phyloP scores from a whole-genome alignment of 2,797 vertebrate genomes.

The Merluccius polli region DNA sequence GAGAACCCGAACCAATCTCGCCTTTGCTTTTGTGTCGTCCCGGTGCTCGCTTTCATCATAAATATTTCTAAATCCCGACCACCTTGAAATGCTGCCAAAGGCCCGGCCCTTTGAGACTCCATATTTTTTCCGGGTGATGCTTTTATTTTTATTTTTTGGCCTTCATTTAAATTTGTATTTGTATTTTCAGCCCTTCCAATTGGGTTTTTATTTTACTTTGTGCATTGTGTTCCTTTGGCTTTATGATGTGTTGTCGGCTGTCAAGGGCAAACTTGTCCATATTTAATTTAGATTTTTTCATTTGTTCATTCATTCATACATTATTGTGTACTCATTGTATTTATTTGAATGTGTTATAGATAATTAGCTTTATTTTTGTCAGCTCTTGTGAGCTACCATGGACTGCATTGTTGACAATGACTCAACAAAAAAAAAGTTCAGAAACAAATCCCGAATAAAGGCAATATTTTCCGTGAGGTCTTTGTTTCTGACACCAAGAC shows the following conservation, averaged over 20 bases:
- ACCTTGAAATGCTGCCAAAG: constrained; percentile 45
- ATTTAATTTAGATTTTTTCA: background rate
- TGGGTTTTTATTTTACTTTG: background rate
- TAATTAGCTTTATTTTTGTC: background rate
- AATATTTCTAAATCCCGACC: constrained; percentile 37
- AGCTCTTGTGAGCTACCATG: background rate
- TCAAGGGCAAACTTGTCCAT: background rate
- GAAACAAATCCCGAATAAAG: background rate
- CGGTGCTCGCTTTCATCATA: constrained; percentile 45
- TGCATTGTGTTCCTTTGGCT: background rate
- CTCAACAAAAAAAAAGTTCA: background rate
- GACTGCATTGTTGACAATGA: background rate
- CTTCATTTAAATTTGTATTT: background rate
- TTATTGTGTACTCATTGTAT: background rate
- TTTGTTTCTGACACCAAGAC: background rate
- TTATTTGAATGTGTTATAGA: background rate
- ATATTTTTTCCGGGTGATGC: background rate
- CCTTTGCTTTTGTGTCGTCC: constrained; percentile 30
- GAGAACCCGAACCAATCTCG: constrained; percentile 32
- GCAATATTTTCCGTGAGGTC: background rate
- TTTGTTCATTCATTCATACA: background rate
- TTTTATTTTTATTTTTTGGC: background rate
- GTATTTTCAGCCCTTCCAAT: background rate
- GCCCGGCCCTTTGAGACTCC: background rate
- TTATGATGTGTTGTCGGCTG: background rate